These are phyloP conservation scores for Aphis craccivora DNA, from an alignment of 1,140 invertebrate species.

Conservation along the genomic window DNA sequence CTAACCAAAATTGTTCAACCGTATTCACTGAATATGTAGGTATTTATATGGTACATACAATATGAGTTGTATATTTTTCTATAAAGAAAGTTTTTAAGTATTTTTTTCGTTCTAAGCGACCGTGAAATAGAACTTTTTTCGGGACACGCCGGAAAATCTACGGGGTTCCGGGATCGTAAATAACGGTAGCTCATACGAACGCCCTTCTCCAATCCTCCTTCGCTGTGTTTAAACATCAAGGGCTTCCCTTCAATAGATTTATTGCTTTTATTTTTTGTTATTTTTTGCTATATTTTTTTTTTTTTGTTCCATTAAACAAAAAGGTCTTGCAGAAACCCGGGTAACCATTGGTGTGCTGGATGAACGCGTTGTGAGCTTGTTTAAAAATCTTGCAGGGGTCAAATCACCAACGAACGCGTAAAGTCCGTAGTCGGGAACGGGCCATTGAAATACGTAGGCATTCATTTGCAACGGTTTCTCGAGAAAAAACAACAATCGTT, in stretches of 20 bases:
- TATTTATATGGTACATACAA: not conserved
- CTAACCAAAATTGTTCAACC: not conserved
- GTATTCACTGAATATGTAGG: not conserved
- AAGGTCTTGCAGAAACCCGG: not conserved
- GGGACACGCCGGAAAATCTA: not conserved
- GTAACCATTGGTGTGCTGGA: not conserved
- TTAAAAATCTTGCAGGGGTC: not conserved
- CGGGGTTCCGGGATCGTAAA: slow-evolving; percentile 26
- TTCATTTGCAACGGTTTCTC: not conserved
- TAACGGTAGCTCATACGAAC: slow-evolving; percentile 24
- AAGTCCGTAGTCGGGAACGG: not conserved
- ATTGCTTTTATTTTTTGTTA: slow-evolving; percentile 1
- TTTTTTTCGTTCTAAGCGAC: not conserved
- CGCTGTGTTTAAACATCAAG: slow-evolving; percentile 13
- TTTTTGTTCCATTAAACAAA: slow-evolving; percentile 2
- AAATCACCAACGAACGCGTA: not conserved
- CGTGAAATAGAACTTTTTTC: slow-evolving; percentile 10
- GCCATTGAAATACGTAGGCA: not conserved
- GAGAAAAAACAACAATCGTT: not conserved
- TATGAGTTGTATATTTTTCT: slow-evolving; percentile 17
- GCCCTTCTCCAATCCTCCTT: not conserved
- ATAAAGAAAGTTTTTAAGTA: not conserved
- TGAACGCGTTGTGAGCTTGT: not conserved
- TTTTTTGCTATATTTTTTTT: not conserved
- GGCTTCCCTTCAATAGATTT: slow-evolving; percentile 15